Evolutionary conservation across 1,140 invertebrate genomes (phyloP).

Genomic region (Zaprionus camerounensis): DNA sequence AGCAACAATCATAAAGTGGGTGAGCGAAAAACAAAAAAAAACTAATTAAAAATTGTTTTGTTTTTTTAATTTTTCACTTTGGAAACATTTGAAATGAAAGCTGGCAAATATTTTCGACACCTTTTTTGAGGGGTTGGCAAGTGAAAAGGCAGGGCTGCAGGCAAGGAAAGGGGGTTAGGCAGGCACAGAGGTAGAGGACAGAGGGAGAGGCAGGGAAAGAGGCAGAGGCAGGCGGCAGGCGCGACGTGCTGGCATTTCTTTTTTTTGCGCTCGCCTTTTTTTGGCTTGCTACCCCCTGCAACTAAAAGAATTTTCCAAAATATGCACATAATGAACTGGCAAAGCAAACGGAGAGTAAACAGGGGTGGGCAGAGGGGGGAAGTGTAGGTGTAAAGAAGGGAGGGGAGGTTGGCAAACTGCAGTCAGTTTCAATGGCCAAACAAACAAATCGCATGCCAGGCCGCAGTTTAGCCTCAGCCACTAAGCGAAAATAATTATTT

Average conservation of each 20-base stretch:
- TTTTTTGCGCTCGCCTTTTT: slow-evolving; percentile 2
- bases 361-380: neutral
- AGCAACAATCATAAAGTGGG: slow-evolving; percentile 27
- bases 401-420: neutral
- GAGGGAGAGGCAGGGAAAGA: neutral
- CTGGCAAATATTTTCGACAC: slow-evolving; percentile 31
- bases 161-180: neutral
- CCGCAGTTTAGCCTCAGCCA: slow-evolving; percentile 54
- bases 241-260: slow-evolving; percentile 71
- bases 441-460: slow-evolving; percentile 73
- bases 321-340: slow-evolving; percentile 75
- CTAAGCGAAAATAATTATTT: slow-evolving; percentile 82
- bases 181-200: no score
- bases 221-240: neutral
- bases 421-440: slow-evolving; percentile 60
- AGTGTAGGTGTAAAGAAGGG: neutral
- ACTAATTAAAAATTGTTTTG: slow-evolving; percentile 77
- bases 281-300: slow-evolving; percentile 35
- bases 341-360: neutral
- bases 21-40: slow-evolving; percentile 27
- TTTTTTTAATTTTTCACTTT: slow-evolving; percentile 54
- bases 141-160: neutral
- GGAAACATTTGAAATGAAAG: slow-evolving; percentile 66
- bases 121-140: slow-evolving; percentile 38
- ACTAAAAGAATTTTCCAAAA: slow-evolving; percentile 61